These are phyloP conservation scores for Hanleya hanleyi DNA, from an alignment of 2,888 invertebrate species.

Conservation along the genomic window DNA sequence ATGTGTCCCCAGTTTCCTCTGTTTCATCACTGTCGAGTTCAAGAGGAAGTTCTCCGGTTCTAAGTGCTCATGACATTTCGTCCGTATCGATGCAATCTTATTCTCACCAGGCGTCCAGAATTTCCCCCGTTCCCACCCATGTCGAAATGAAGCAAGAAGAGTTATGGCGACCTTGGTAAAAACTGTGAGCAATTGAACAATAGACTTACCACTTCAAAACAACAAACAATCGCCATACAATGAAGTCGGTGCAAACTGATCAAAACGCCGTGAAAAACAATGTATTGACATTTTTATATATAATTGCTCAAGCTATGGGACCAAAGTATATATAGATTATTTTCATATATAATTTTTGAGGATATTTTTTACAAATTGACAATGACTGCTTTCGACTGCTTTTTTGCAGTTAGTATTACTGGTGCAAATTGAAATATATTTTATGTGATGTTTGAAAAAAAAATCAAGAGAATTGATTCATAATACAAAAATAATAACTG, in stretches of 20 bases:
- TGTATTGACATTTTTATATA: not conserved
- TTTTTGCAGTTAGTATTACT: too few relatives aligned
- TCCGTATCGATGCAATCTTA: not conserved
- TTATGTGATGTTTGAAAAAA: too few relatives aligned
- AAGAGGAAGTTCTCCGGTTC: not conserved
- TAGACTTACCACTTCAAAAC: too few relatives aligned
- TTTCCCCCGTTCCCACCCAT: not conserved
- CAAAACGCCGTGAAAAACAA: not conserved
- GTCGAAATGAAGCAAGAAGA: not conserved
- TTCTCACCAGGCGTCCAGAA: not conserved
- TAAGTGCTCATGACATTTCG: not conserved
- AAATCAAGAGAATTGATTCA: too few relatives aligned
- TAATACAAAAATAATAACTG: too few relatives aligned
- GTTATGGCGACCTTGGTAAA: constrained; percentile 7
- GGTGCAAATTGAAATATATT: too few relatives aligned
- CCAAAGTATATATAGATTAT: constrained; percentile 4
- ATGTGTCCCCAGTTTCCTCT: not conserved
- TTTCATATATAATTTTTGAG: not conserved
- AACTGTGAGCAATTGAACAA: too few relatives aligned
- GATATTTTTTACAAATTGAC: too few relatives aligned
- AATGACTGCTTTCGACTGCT: too few relatives aligned
- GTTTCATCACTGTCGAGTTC: not conserved
- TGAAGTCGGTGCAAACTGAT: not conserved
- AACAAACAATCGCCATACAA: not conserved
- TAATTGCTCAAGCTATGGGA: not conserved